phyloP scores from a whole-genome alignment of 2,797 vertebrate genomes.

The Orestias chungarensis region DNA sequence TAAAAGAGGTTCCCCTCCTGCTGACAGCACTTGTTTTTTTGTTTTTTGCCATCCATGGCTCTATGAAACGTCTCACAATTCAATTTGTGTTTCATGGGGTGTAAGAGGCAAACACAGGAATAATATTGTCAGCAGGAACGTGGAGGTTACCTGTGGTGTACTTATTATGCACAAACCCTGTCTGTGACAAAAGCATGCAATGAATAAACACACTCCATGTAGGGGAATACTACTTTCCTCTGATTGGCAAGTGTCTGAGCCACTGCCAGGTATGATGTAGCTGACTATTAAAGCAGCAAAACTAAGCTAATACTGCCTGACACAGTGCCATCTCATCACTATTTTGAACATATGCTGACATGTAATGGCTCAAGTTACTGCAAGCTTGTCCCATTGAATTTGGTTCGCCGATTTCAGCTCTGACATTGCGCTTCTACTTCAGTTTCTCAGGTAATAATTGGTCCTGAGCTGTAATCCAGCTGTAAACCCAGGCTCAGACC shows the following conservation, averaged over 20 bases:
- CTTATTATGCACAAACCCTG: conserved; percentile 26
- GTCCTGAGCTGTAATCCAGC: conserved; percentile 65
- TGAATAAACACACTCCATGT: conserved; percentile 26
- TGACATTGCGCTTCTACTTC: conserved; percentile 71
- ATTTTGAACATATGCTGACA: conserved; percentile 58
- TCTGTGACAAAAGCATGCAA: conserved; percentile 29
- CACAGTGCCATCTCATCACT: conserved; percentile 55
- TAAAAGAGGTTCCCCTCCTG: conserved; percentile 62
- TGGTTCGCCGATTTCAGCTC: conserved; percentile 42
- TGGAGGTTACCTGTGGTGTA: conserved; percentile 57
- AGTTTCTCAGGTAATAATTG: conserved; percentile 69
- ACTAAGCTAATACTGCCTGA: conserved; percentile 40
- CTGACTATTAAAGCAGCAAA: conserved; percentile 31
- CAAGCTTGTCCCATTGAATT: conserved; percentile 59
- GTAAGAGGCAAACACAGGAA: conserved; percentile 54
- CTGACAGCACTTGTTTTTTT: conserved; percentile 52
- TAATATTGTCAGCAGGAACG: conserved; percentile 58
- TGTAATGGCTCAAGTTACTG: conserved; percentile 47
- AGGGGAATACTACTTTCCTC: conserved; percentile 17
- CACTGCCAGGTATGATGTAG: conserved; percentile 58
- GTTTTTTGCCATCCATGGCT: conserved; percentile 42
- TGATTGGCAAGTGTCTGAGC: conserved; percentile 62
- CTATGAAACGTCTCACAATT: conserved; percentile 66
- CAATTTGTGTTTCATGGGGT: conserved; percentile 69
- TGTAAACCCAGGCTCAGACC: conserved; percentile 66